A percentile compares a stretch with the other conserved stretches of the same genome.
Conservation (phyloP, 1,140 invertebrate genomes). For the Nomia melanderi region DNA sequence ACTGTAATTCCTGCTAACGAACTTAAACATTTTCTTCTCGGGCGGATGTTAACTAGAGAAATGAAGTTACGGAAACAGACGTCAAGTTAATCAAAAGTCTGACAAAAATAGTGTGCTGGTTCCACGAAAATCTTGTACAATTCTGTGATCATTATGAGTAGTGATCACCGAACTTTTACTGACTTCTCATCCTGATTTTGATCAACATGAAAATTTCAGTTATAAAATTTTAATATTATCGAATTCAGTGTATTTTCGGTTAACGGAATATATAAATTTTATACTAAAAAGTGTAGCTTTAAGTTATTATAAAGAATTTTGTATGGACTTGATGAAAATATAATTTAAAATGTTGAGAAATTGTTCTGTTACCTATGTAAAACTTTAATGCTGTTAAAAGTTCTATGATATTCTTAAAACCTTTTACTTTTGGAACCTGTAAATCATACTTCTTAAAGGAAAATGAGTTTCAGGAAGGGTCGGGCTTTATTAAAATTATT, state of each 20-base stretch:
- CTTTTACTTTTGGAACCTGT: too few species aligned
- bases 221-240: neutral
- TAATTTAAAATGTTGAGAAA: too few species aligned
- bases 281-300: neutral
- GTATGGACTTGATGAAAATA: too few species aligned
- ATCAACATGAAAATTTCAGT: neutral
- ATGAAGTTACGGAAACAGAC: neutral
- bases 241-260: neutral
- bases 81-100: conserved; percentile 19
- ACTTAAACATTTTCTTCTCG: neutral
- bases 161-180: neutral
- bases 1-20: neutral
- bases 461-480: too few species aligned
- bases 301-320: neutral
- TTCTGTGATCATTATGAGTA: neutral
- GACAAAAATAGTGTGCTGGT: conserved; percentile 22
- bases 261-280: neutral
- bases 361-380: too few species aligned
- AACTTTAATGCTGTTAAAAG: too few species aligned
- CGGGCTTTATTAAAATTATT: too few species aligned
- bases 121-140: conserved; percentile 10
- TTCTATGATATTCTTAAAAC: too few species aligned
- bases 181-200: neutral
- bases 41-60: neutral
- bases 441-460: too few species aligned